Evolutionary conservation across 2,888 invertebrate genomes (phyloP).

Genomic region (Selenia dentaria): DNA sequence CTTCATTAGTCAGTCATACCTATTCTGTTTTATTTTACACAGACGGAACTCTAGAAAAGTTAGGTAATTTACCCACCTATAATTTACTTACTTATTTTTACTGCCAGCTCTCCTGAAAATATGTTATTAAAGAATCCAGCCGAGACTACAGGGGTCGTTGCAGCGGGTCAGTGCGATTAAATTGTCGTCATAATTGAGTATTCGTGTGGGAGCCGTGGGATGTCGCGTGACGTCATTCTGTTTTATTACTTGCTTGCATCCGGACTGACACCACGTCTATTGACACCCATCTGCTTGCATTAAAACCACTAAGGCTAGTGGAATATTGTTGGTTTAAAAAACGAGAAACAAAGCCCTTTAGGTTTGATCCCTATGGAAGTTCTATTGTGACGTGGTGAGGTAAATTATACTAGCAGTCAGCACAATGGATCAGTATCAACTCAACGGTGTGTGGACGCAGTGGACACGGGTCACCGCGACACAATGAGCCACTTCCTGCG

Average conservation of each 20-base stretch:
- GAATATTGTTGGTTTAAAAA: background rate
- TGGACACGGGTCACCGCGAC: conserved; percentile 70
- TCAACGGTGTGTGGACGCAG: conserved; percentile 36
- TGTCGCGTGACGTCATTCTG: conserved; percentile 57
- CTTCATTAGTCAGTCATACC: too few relatives aligned
- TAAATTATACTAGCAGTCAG: conserved; percentile 22
- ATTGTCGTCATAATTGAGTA: conserved; percentile 65
- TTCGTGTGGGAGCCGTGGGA: conserved; percentile 61
- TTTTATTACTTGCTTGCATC: conserved; percentile 58
- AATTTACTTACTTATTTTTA: too few relatives aligned
- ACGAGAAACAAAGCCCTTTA: conserved; percentile 10
- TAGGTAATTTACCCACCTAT: too few relatives aligned
- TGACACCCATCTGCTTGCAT: conserved; percentile 19
- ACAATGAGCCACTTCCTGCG: conserved; percentile 78
- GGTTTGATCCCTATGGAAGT: conserved; percentile 14
- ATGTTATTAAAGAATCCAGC: too few relatives aligned
- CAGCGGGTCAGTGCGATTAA: conserved; percentile 59
- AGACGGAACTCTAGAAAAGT: too few relatives aligned
- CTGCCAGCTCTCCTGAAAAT: too few relatives aligned
- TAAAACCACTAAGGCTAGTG: conserved; percentile 15
- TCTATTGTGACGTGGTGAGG: conserved; percentile 20
- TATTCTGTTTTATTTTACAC: too few relatives aligned
- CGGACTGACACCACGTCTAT: conserved; percentile 39
- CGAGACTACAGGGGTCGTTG: too few relatives aligned
- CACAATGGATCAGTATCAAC: conserved; percentile 32